Evolutionary conservation across 2,113 vertebrate genomes (phyloP).

Genomic region (Lepidothrix coronata): DNA sequence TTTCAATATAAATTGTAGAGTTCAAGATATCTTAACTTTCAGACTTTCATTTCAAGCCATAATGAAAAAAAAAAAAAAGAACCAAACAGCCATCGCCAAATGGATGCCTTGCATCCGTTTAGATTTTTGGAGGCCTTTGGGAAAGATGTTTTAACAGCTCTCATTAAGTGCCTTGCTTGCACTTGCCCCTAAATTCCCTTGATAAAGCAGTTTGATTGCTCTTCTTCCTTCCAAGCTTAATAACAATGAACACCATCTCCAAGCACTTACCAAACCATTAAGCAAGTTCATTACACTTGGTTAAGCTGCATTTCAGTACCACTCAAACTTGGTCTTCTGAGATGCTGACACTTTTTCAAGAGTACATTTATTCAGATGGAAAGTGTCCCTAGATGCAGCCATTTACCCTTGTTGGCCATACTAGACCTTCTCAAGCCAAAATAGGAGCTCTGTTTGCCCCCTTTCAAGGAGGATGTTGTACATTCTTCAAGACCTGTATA

Average conservation of each 20-base stretch:
- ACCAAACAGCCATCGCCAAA: fast-evolving
- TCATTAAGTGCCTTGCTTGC: not conserved
- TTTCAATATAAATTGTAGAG: not conserved
- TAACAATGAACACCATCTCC: not conserved
- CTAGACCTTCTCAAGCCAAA: not conserved
- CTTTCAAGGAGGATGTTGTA: not conserved
- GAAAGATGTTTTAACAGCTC: not conserved
- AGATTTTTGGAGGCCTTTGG: not conserved
- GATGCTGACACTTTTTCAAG: not conserved
- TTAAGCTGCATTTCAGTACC: not conserved
- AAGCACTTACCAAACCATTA: not conserved
- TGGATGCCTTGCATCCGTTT: not conserved
- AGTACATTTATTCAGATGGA: not conserved
- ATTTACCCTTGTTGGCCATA: not conserved
- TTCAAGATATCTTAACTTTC: not conserved
- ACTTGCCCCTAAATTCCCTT: not conserved
- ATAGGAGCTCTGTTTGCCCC: not conserved
- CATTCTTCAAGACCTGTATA: not conserved
- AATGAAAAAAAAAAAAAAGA: not conserved
- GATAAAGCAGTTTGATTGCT: not conserved
- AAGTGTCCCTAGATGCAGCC: not conserved
- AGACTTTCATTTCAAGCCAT: not conserved
- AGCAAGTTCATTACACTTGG: fast-evolving
- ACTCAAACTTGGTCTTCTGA: not conserved
- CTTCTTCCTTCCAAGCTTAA: not conserved